phyloP scores from a whole-genome alignment of 2,888 invertebrate species.

The Leptogaster cylindrica region DNA sequence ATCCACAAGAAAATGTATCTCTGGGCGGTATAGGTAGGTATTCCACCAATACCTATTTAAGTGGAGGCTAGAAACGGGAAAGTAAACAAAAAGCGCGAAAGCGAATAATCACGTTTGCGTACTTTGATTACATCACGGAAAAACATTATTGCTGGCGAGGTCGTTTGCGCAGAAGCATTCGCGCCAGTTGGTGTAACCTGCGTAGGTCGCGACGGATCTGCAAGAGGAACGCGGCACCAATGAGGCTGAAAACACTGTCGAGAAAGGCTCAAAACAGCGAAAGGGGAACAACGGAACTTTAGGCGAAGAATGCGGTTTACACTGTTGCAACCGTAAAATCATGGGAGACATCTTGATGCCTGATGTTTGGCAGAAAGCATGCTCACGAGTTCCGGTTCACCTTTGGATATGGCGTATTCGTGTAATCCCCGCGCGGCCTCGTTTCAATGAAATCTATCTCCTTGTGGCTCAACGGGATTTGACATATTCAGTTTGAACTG shows the following conservation, averaged over 20 bases:
- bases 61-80: constrained; percentile 30
- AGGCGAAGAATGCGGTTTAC: constrained; percentile 34
- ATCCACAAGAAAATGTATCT: background rate
- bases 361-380: constrained; percentile 3
- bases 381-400: constrained; percentile 32
- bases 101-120: constrained; percentile 29
- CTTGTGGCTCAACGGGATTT: too few species aligned
- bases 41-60: too few species aligned
- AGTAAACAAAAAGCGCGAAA: constrained; percentile 38
- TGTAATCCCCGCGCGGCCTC: constrained; percentile 15
- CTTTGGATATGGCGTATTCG: constrained; percentile 28
- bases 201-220: background rate
- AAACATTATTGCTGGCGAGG: background rate
- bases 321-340: constrained; percentile 24
- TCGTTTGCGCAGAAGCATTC: background rate
- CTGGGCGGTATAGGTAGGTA: too few species aligned
- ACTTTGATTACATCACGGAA: constrained; percentile 19
- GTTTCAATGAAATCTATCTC: too few species aligned
- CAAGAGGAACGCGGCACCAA: constrained; percentile 18
- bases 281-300: constrained; percentile 39
- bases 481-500: too few species aligned
- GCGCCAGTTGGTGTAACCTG: background rate
- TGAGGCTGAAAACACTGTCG: constrained; percentile 19
- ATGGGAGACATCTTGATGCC: too few species aligned
- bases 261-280: constrained; percentile 18